Conservation (phyloP, 2,797 vertebrate species). For the Pitangus sulphuratus region DNA sequence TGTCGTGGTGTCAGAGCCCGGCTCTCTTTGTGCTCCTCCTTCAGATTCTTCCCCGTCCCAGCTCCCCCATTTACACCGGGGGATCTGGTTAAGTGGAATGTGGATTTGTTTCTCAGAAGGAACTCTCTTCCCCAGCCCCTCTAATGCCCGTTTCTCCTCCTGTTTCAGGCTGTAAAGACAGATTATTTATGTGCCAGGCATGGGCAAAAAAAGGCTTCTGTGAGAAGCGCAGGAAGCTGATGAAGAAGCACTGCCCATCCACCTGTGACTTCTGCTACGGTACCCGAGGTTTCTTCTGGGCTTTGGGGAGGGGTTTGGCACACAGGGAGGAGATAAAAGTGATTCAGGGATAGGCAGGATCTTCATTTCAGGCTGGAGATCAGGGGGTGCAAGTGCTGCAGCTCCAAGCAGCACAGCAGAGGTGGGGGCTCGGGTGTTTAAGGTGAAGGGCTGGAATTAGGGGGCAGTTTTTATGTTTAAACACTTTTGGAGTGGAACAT, state of each 20-base stretch:
- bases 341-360: neutral
- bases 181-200: constrained; percentile 86
- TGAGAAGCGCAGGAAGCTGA: constrained; percentile 84
- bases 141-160: neutral
- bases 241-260: constrained; percentile 95
- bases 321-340: neutral
- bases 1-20: rapidly evolving
- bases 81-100: neutral
- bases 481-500: neutral
- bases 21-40: neutral
- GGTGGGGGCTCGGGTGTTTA: rapidly evolving
- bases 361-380: neutral
- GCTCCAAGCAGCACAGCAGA: neutral
- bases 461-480: neutral
- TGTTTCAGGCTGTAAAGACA: constrained; percentile 89
- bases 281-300: constrained; percentile 23
- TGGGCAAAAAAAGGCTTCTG: constrained; percentile 94
- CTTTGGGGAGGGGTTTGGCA: neutral
- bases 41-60: neutral
- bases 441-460: neutral
- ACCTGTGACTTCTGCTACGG: constrained; percentile 97
- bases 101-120: neutral
- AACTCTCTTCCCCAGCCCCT: rapidly evolving
- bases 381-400: neutral
- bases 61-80: rapidly evolving